Base-by-base conservation (phyloP, 2,797 vertebrate genomes). In the Parotocinclus haroldoi region DNA sequence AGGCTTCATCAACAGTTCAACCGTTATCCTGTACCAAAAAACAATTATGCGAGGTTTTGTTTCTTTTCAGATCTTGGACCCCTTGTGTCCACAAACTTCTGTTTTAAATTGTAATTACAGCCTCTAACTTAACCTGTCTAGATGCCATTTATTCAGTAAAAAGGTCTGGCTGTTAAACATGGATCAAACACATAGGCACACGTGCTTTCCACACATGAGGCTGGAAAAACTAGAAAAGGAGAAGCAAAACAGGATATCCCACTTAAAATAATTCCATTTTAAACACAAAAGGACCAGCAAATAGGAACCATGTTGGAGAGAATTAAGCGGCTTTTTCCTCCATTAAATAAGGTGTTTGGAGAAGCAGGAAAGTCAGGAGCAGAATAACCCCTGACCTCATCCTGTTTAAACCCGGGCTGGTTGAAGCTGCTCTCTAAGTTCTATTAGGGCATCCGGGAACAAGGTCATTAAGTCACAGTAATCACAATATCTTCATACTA, bases 371-470 rank as follows among this genome's bases (percentile, higher is more conserved):
- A 36, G 7, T 13, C 52, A n/a, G 27, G 44, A 58, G 12, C 16
- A 17, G 16, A 48, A 49, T 27, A 4, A 55, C 52, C 17, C 27
- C 14, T 66, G 63, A 58, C 36, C 63, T 66, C 18, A 10, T 14
- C 9, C 27, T 49, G 18, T 49, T 9, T 13, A n/a, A 27, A 17
- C 46, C 44, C 16, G 19, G 36, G 44, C 58, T 16, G 4, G 4
- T 44, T 16, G 5, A 10, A 61, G 37, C 7, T 12, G 27, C 27
- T 27, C 27, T 27, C 27, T 2, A 2, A 27, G 27, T 27, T 2
- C 27, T 27, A 27, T 27, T 5, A 2, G 27, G 27, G 27, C 27
- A 27, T 27, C 27, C 27, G 5, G n/a, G n/a, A n/a, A n/a, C n/a
- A n/a, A n/a, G n/a, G n/a, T n/a, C n/a, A n/a, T n/a, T n/a, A n/a